Evolutionary conservation across 2,797 vertebrate genomes (phyloP), one percentile per base, ranked within the genome.

Genomic region (Hephaestus fuliginosus): DNA sequence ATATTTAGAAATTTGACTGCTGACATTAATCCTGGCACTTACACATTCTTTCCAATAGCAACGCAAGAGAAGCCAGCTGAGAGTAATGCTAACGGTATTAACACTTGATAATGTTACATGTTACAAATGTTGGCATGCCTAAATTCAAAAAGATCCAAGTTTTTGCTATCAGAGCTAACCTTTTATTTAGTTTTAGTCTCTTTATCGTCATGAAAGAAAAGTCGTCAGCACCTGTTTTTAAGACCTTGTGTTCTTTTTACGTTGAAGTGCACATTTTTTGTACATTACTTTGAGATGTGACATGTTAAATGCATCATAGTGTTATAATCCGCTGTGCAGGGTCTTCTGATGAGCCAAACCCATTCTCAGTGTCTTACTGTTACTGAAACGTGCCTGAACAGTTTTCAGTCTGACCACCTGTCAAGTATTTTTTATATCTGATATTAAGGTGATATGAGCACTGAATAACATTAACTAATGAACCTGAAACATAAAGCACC

Each of bases 111-210:
- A 7, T 28, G 22, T 17, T 25, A 44, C 2, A 39, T 41, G 7
- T 55, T 39, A 39, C 5, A 39, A 39, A 39, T 39, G 30, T 30
- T 30, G 30, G 30, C 30, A 30, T 30, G 4, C 30, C 30, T 2
- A 30, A 30, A 30, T 30, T 2, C 30, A 30, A 30, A 30, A 30
- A 2, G 30, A 30, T 30, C 30, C 30, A 30, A 30, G 14, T 17
- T 65, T 2, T 66, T 11, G 2, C n/a, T 7, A 36, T 51, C 18
- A 51, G 13, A 20, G 44, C 17, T 20, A 20, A 5, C 5, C 28
- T 48, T 33, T 0, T 30, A 20, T 0, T 43, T 17, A 10, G 3
- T 5, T 30, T 44, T 44, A 0, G 14, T 46, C 25, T 28, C 7
- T 0, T 46, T 30, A 46, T 18, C 28, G 15, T 18, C 1, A 17